Conservation (phyloP, 2,113 vertebrate species). For the Sprattus sprattus region DNA sequence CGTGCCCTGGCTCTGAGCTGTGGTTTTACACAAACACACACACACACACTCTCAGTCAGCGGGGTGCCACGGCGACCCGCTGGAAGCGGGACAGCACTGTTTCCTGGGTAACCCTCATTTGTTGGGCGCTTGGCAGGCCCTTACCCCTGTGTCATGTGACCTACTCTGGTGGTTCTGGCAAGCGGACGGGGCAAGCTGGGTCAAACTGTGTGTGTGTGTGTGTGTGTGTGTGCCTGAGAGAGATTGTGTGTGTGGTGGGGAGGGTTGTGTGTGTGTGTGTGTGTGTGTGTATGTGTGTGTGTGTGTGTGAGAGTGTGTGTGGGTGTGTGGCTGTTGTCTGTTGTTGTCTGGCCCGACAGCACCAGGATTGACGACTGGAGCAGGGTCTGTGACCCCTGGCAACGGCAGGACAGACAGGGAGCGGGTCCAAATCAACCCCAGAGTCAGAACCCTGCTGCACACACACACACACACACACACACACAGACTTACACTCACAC, state of each 20-base stretch:
- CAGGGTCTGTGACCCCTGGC: constrained; percentile 46
- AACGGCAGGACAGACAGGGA: constrained; percentile 28
- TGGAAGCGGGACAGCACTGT: constrained; percentile 31
- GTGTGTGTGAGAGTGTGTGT: too few relatives aligned
- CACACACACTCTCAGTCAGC: background rate
- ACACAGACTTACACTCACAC: background rate
- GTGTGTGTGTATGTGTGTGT: background rate
- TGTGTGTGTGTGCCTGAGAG: constrained; percentile 15
- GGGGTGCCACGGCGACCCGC: background rate
- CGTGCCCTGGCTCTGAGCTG: background rate
- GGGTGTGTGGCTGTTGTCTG: too few relatives aligned
- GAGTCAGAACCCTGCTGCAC: constrained; percentile 8
- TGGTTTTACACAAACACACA: background rate
- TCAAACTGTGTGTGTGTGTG: constrained; percentile 39
- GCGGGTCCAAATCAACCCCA: constrained; percentile 24
- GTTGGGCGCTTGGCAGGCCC: constrained; percentile 22
- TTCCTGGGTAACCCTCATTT: constrained; percentile 48
- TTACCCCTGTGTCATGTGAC: constrained; percentile 24
- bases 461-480: constrained; percentile 18
- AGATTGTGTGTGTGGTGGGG: background rate
- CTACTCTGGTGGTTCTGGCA: constrained; percentile 26
- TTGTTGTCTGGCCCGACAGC: background rate
- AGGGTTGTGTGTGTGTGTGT: background rate
- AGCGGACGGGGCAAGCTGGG: background rate
- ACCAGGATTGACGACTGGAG: background rate